Conservation (phyloP, 2,888 invertebrate species). For the Leucophenga montana region DNA sequence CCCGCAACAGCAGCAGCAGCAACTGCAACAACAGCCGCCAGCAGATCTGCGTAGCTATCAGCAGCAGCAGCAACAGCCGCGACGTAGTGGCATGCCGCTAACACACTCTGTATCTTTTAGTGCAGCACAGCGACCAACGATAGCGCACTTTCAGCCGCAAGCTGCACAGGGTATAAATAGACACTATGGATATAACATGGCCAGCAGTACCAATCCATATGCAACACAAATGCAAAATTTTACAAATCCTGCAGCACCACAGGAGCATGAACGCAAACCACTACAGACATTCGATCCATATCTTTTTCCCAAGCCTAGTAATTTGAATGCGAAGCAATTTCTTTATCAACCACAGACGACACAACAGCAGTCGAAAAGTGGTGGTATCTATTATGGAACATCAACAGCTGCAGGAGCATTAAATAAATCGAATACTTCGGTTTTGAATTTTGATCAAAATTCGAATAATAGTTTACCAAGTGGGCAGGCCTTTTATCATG, state of each 20-base stretch:
- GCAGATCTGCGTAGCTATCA: slow-evolving; percentile 50
- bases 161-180: slow-evolving; percentile 18
- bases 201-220: slow-evolving; percentile 35
- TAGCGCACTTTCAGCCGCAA: slow-evolving; percentile 51
- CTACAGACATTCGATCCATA: slow-evolving; percentile 71
- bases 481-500: no score
- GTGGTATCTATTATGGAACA: slow-evolving; percentile 44
- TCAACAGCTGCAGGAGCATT: slow-evolving; percentile 49
- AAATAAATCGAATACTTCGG: slow-evolving; percentile 34
- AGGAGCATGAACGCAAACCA: slow-evolving; percentile 62
- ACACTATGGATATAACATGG: slow-evolving; percentile 36
- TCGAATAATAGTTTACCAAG: no score
- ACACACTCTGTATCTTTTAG: slow-evolving; percentile 70
- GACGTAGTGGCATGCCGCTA: slow-evolving; percentile 54
- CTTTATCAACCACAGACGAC: slow-evolving; percentile 50
- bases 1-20: slow-evolving; percentile 33
- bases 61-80: slow-evolving; percentile 31
- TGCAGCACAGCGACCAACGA: slow-evolving; percentile 61
- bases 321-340: slow-evolving; percentile 36
- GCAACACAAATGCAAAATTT: slow-evolving; percentile 41
- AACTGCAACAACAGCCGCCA: slow-evolving; percentile 44
- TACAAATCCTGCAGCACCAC: slow-evolving; percentile 20
- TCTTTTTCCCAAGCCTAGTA: slow-evolving; percentile 65
- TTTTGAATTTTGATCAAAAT: no score
- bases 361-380: slow-evolving; percentile 37